phyloP scores from a whole-genome alignment of 2,888 invertebrate species.

The Acleris cristana region DNA sequence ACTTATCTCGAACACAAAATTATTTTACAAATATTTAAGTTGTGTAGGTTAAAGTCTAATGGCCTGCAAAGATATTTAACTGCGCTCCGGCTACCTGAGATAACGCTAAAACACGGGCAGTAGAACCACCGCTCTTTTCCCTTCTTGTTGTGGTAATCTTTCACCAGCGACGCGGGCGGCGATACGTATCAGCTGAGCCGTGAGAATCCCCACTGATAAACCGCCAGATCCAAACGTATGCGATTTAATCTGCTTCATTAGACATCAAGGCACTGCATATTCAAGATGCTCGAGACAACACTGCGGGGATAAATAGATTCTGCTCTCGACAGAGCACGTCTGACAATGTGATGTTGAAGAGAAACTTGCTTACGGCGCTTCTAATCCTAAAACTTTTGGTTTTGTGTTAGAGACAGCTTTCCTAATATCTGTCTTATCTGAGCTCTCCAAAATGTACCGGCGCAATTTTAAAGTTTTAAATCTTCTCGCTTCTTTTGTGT shows the following conservation, averaged over 20 bases:
- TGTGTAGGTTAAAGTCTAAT: background rate
- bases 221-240: slow-evolving; percentile 55
- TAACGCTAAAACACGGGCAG: background rate
- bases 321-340: slow-evolving; percentile 46
- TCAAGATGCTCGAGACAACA: slow-evolving; percentile 52
- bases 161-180: slow-evolving; percentile 21
- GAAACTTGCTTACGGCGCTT: slow-evolving; percentile 5
- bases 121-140: background rate
- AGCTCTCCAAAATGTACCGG: too few relatives aligned
- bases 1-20: too few relatives aligned
- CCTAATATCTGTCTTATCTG: too few relatives aligned
- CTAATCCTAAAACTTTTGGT: background rate
- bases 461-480: background rate
- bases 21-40: too few relatives aligned
- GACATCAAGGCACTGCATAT: slow-evolving; percentile 50
- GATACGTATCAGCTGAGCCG: slow-evolving; percentile 66
- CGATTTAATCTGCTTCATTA: slow-evolving; percentile 74
- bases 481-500: background rate
- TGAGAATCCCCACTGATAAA: slow-evolving; percentile 69
- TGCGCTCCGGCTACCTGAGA: background rate
- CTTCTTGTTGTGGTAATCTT: slow-evolving; percentile 25
- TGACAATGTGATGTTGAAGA: slow-evolving; percentile 38
- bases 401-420: background rate
- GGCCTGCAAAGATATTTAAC: background rate
- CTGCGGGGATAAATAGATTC: slow-evolving; percentile 48